Conservation (phyloP, 2,113 vertebrate genomes). For the Epinephelus fuscoguttatus region DNA sequence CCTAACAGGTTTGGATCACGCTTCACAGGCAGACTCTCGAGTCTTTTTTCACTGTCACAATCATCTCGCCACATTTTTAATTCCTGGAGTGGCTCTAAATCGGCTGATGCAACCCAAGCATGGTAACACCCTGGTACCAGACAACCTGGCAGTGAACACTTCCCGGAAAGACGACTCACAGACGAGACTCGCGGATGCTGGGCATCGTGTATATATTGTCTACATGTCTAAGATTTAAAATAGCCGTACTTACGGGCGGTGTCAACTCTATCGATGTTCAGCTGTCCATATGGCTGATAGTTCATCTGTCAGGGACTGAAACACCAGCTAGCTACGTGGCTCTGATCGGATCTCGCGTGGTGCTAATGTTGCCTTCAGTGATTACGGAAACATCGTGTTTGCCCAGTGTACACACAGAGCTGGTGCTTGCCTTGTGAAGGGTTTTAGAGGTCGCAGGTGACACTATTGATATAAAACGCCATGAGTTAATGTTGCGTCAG, state of each 20-base stretch:
- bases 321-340: slow-evolving; percentile 61
- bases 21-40: background rate
- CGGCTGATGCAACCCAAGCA: slow-evolving; percentile 71
- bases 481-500: background rate
- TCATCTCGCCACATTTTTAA: background rate
- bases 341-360: slow-evolving; percentile 11
- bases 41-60: background rate
- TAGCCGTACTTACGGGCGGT: background rate
- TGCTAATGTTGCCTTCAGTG: slow-evolving; percentile 36
- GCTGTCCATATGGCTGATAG: background rate
- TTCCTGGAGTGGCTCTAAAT: background rate
- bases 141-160: background rate
- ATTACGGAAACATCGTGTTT: background rate
- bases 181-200: background rate
- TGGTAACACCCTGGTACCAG: slow-evolving; percentile 4
- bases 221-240: background rate
- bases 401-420: fast-evolving
- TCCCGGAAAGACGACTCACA: slow-evolving; percentile 18
- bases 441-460: fast-evolving
- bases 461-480: too few relatives aligned
- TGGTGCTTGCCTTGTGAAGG: background rate
- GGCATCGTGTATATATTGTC: background rate
- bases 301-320: background rate
- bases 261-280: background rate
- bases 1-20: background rate